Percentiles rank a stretch among this genome's conserved stretches.
phyloP scores from a whole-genome alignment of 1,140 invertebrate genomes.

The Anastrepha obliqua region DNA sequence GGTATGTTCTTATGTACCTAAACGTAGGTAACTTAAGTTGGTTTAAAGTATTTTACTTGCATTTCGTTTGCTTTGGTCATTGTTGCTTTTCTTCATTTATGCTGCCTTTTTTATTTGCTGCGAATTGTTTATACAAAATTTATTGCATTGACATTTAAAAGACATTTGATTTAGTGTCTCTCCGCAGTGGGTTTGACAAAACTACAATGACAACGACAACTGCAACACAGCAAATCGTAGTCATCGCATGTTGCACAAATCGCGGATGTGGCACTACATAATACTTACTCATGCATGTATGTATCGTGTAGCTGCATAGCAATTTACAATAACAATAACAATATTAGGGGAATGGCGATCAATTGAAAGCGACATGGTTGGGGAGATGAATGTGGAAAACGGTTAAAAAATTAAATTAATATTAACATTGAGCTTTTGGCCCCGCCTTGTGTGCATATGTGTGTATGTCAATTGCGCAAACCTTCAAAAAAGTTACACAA shows the following conservation, averaged over 20 bases:
- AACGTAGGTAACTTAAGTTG: neutral
- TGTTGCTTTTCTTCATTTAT: conserved; percentile 9
- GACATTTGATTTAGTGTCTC: conserved; percentile 51
- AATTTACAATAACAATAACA: neutral
- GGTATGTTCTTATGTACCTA: neutral
- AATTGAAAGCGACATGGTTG: neutral
- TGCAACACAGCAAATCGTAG: neutral
- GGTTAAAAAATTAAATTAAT: neutral
- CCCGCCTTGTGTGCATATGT: neutral
- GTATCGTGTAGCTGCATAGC: neutral
- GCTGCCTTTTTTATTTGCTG: neutral
- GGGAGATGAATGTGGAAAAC: neutral
- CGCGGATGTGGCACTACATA: neutral
- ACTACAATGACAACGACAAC: neutral
- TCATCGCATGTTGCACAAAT: conserved; percentile 37
- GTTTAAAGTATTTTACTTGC: neutral
- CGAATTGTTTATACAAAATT: conserved; percentile 46
- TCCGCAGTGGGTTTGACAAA: conserved; percentile 44
- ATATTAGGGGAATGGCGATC: neutral
- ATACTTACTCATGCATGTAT: neutral
- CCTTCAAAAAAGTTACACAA: too few species aligned
- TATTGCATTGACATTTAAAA: conserved; percentile 53
- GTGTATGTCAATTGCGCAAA: neutral
- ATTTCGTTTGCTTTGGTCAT: neutral
- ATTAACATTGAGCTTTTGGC: neutral